These are phyloP conservation scores for Cygnus olor DNA, from an alignment of 2,797 vertebrate genomes.

Conservation along the genomic window DNA sequence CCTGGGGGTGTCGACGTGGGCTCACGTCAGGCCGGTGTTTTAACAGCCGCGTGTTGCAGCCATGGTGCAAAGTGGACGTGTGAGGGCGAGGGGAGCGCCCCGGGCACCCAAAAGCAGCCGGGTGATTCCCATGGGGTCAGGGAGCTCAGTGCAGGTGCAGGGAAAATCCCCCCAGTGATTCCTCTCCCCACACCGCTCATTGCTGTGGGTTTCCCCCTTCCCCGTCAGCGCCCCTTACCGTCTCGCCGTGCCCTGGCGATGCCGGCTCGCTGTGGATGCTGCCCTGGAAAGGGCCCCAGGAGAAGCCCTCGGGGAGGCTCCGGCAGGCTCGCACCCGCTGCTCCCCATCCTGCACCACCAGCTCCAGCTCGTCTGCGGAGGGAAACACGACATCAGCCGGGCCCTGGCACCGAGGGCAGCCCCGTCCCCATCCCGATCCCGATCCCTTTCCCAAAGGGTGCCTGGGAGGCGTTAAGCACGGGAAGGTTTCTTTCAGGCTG, in stretches of 20 bases:
- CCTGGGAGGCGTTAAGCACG: too few relatives aligned
- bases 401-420: not conserved
- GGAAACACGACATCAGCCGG: slow-evolving; percentile 1
- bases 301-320: slow-evolving; percentile 79
- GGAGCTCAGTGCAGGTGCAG: not conserved
- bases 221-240: slow-evolving; percentile 74
- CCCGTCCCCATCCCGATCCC: not conserved
- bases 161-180: not conserved
- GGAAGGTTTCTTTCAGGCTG: not conserved
- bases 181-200: rapidly evolving
- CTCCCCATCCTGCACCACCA: slow-evolving; percentile 71
- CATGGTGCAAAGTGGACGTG: too few relatives aligned
- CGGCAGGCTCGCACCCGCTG: slow-evolving; percentile 74
- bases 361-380: slow-evolving; percentile 85
- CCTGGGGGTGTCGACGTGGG: too few relatives aligned
- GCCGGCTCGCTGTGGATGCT: slow-evolving; percentile 80
- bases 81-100: too few relatives aligned
- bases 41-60: not conserved
- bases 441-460: not conserved
- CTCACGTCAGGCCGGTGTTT: not conserved
- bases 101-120: rapidly evolving
- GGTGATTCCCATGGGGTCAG: not conserved
- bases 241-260: slow-evolving; percentile 65
- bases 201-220: rapidly evolving
- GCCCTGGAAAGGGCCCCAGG: slow-evolving; percentile 91